Evolutionary conservation across 2,888 invertebrate species (phyloP).

Genomic region (Argyra leucocephala): DNA sequence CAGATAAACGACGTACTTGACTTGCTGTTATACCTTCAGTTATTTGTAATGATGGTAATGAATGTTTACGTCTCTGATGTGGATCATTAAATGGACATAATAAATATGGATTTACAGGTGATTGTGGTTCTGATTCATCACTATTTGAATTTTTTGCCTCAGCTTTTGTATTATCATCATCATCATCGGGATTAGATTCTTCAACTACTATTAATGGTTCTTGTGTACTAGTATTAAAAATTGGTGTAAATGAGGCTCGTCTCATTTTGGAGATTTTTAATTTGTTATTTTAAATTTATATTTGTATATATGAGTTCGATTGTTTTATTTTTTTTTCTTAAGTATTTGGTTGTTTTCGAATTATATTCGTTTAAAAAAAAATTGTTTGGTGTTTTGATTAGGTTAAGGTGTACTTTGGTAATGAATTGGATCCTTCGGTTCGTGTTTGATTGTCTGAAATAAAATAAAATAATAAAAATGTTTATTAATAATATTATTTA

Average conservation of each 20-base stretch:
- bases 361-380: no score
- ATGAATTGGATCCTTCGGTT: background rate
- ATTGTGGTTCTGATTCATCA: conserved; percentile 57
- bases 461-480: background rate
- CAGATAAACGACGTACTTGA: conserved; percentile 73
- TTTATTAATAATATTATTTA: no score
- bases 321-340: no score
- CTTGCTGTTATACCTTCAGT: conserved; percentile 78
- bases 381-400: background rate
- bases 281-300: background rate
- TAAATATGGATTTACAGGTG: conserved; percentile 70
- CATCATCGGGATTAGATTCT: conserved; percentile 59
- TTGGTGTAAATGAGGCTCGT: conserved; percentile 57
- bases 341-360: background rate
- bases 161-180: conserved; percentile 55
- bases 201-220: conserved; percentile 79
- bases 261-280: conserved; percentile 45
- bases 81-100: conserved; percentile 70
- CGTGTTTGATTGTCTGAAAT: background rate
- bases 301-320: no score
- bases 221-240: conserved; percentile 49
- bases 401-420: background rate
- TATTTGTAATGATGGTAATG: conserved; percentile 73
- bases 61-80: conserved; percentile 67
- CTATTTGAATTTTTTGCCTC: conserved; percentile 46